These are phyloP conservation scores for Dipodomys merriami DNA, from an alignment of 2,113 vertebrate species.

Conservation along the genomic window DNA sequence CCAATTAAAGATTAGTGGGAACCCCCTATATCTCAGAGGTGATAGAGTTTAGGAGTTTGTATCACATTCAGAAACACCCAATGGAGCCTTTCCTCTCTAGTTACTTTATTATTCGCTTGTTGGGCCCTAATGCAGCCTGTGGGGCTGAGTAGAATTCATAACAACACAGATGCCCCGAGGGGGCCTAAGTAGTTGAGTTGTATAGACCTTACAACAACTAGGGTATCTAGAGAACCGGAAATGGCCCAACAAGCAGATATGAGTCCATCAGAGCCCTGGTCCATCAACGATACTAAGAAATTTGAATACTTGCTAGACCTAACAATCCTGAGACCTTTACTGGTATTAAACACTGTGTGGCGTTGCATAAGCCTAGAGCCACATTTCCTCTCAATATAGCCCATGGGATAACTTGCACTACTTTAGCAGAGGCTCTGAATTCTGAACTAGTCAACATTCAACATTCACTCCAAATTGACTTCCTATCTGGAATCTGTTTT, in stretches of 20 bases:
- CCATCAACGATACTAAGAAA: neutral
- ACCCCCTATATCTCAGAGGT: neutral
- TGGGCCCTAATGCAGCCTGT: neutral
- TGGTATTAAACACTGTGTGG: neutral
- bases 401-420: neutral
- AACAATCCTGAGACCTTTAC: neutral
- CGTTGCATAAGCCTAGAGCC: neutral
- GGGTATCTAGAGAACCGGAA: neutral
- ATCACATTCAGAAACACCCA: neutral
- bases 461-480: neutral
- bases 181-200: neutral
- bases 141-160: constrained; percentile 27
- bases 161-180: neutral
- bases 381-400: neutral
- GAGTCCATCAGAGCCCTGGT: neutral
- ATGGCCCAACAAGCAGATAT: neutral
- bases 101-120: constrained; percentile 13
- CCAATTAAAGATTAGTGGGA: constrained; percentile 48
- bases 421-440: neutral
- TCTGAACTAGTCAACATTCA: neutral
- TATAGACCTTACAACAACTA: neutral
- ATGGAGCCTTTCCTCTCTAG: neutral
- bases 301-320: neutral
- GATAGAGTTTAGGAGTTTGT: neutral
- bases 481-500: neutral